These are phyloP conservation scores for Sminthurinus aureus DNA, from an alignment of 2,888 invertebrate genomes.

Conservation along the genomic window DNA sequence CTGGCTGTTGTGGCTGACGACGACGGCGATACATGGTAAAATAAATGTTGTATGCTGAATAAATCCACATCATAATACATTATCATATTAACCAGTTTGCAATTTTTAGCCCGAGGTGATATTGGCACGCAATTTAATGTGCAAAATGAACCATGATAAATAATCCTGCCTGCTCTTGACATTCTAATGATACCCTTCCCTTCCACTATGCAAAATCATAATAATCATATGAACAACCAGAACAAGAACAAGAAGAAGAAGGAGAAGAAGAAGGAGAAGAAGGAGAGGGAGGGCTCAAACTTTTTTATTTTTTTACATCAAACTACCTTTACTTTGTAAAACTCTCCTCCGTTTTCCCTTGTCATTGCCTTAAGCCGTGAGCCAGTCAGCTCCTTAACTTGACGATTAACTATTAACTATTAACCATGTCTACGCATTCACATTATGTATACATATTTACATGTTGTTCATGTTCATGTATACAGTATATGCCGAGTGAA, in stretches of 20 bases:
- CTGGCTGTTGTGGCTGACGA: not conserved
- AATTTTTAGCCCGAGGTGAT: slow-evolving; percentile 34
- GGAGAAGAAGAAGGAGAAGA: slow-evolving; percentile 8
- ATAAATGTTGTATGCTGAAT: not conserved
- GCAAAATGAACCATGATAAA: slow-evolving; percentile 58
- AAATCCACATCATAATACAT: not conserved
- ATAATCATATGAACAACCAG: not conserved
- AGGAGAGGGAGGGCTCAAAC: not conserved
- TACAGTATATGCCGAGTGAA: too few relatives aligned
- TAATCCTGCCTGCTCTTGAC: slow-evolving; percentile 53
- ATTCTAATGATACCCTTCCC: slow-evolving; percentile 52
- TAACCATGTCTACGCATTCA: too few relatives aligned
- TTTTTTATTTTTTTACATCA: too few relatives aligned
- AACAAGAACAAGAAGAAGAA: not conserved
- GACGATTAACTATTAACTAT: too few relatives aligned
- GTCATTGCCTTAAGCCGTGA: too few relatives aligned
- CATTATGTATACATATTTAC: too few relatives aligned
- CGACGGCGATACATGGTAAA: not conserved
- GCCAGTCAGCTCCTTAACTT: too few relatives aligned
- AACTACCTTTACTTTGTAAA: too few relatives aligned
- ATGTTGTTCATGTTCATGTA: too few relatives aligned
- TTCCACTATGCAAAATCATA: too few relatives aligned
- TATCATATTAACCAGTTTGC: slow-evolving; percentile 35
- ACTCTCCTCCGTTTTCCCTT: too few relatives aligned
- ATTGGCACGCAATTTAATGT: slow-evolving; percentile 55